Base-by-base conservation (phyloP, 2,113 vertebrate genomes). In the Pyxicephalus adspersus region DNA sequence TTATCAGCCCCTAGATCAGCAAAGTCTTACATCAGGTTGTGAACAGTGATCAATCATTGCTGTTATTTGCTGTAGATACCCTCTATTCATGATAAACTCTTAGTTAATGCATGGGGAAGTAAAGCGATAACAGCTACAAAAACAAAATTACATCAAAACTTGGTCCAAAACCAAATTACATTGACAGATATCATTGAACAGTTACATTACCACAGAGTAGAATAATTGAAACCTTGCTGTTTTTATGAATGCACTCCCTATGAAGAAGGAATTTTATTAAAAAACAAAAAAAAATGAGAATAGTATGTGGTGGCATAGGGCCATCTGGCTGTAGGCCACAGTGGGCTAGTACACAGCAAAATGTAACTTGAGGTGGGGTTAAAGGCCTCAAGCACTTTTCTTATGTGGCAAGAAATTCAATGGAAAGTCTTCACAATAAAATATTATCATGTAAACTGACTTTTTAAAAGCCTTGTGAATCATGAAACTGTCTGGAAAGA, bases 251-350 rank as follows among this genome's bases (percentile, higher is more conserved):
- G 58, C 45, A 81, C 71, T 73, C n/a, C 26, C 50, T 25, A 38
- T 74, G 79, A 74, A 73, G 58, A 74, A 73, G 74, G 68, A 26
- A 81, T 81, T 55, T 55, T 81, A 55, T 65, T 55, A 79, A 60
- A 60, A 23, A 77, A 50, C 22, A n/a, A 26, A 29, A 58, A 72
- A 64, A 71, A 72, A 63, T 29, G 22, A 58, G 31, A 63, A 72
- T 22, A 72, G 55, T 80, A 72, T 72, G 66, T 71, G 38, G 38
- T 80, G 78, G 66, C 34, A 51, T 28, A 4, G 2, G 54, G 26
- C 79, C 68, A 74, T 64, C 68, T 81, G 68, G 79, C 79, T 52
- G 34, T 45, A 64, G 18, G 38, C 78, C 68, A 73, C 63, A 23
- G 8, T 50, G 20, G 18, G 26, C 67, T 61, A 71, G 25, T 64